Evolutionary conservation across 2,113 vertebrate genomes (phyloP).

Genomic region (Apteryx owenii): DNA sequence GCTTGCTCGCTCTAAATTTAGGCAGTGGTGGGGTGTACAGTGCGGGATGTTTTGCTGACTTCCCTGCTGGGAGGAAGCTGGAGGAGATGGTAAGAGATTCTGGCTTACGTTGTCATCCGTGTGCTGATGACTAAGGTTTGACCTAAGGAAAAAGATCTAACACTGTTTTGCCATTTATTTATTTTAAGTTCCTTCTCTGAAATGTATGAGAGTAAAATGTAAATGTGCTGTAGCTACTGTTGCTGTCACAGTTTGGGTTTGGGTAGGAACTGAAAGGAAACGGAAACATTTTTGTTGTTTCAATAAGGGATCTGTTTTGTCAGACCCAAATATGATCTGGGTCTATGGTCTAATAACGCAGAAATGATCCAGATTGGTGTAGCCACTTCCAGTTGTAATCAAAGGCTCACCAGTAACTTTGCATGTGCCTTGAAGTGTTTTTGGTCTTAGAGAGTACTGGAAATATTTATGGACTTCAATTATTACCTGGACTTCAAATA

Average conservation of each 20-base stretch:
- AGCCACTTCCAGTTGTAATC: neutral
- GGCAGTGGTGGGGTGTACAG: neutral
- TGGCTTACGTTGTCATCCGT: neutral
- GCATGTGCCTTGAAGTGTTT: neutral
- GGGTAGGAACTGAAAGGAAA: neutral
- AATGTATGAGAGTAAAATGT: neutral
- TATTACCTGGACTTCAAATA: neutral
- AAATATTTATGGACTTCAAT: neutral
- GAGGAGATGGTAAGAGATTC: neutral
- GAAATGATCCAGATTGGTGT: neutral
- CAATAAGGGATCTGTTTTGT: neutral
- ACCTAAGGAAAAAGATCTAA: neutral
- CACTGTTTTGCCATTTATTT: neutral
- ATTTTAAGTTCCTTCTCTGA: neutral
- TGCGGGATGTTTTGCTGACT: neutral
- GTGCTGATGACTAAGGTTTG: neutral
- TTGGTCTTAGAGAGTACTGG: neutral
- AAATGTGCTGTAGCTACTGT: neutral
- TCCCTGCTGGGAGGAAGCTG: neutral
- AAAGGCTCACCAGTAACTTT: neutral
- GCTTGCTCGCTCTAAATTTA: neutral
- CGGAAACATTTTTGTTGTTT: neutral
- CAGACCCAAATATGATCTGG: neutral
- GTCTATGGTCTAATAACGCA: neutral
- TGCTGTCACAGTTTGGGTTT: neutral